These are phyloP conservation scores for Leptinotarsa tumamoca DNA, from an alignment of 2,888 invertebrate species.

Conservation along the genomic window DNA sequence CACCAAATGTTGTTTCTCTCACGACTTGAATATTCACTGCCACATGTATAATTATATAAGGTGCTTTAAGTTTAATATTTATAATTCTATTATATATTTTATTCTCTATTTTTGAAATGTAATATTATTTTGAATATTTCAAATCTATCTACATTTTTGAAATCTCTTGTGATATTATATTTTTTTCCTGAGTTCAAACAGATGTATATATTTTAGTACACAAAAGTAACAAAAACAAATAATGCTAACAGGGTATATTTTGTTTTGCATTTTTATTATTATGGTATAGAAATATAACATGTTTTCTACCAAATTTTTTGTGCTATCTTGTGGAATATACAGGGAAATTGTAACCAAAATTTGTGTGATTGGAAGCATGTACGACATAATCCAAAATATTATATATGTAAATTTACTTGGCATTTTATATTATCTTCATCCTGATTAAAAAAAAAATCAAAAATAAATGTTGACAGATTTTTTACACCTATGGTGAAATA, in stretches of 20 bases:
- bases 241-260: constrained; percentile 49
- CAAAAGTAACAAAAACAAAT: constrained; percentile 34
- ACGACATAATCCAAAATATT: constrained; percentile 41
- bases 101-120: constrained; percentile 32
- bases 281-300: constrained; percentile 37
- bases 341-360: constrained; percentile 58
- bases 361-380: constrained; percentile 52
- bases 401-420: constrained; percentile 10
- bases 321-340: constrained; percentile 58
- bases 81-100: constrained; percentile 47
- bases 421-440: constrained; percentile 2
- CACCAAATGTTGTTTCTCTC: background rate
- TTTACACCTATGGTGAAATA: too few relatives aligned
- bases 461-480: too few relatives aligned
- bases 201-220: constrained; percentile 38
- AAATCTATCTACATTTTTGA: constrained; percentile 26
- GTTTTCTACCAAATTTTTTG: constrained; percentile 40
- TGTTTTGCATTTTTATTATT: constrained; percentile 46
- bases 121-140: constrained; percentile 40
- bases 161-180: constrained; percentile 41
- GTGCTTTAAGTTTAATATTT: constrained; percentile 47
- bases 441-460: too few relatives aligned
- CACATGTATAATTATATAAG: constrained; percentile 42
- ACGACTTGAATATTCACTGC: constrained; percentile 41
- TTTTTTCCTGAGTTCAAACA: constrained; percentile 34